phyloP scores from a whole-genome alignment of 2,797 vertebrate species.

The Coregonus ussuriensis region DNA sequence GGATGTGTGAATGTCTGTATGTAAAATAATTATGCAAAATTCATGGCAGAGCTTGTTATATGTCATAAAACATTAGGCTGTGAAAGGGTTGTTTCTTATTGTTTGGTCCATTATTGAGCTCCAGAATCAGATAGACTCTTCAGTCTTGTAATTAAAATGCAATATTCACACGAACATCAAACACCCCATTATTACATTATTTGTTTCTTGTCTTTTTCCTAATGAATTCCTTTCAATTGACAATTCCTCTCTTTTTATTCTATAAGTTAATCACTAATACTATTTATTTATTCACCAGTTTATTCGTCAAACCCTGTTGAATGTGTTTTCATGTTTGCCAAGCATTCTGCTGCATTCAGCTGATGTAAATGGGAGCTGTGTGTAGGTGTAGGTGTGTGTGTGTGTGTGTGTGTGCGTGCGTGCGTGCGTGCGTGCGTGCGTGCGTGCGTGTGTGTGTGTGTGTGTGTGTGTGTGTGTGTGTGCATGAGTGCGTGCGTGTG shows the following conservation, averaged over 20 bases:
- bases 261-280: slow-evolving; percentile 16
- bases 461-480: no score
- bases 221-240: not conserved
- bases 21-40: slow-evolving; percentile 36
- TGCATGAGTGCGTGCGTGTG: no score
- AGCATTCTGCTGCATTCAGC: slow-evolving; percentile 1
- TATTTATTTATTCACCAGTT: slow-evolving; percentile 17
- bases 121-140: slow-evolving; percentile 34
- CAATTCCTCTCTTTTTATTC: not conserved
- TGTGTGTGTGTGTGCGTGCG: no score
- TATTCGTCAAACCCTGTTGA: not conserved
- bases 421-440: not conserved
- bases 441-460: no score
- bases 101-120: slow-evolving; percentile 31
- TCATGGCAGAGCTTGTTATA: slow-evolving; percentile 15
- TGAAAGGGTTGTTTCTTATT: slow-evolving; percentile 31
- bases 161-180: slow-evolving; percentile 32
- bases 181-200: slow-evolving; percentile 5
- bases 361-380: slow-evolving; percentile 12
- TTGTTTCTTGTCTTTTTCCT: slow-evolving; percentile 23
- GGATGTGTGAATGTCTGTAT: slow-evolving; percentile 24
- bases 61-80: slow-evolving; percentile 21
- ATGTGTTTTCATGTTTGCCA: not conserved
- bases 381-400: not conserved
- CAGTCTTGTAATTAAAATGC: slow-evolving; percentile 47